Percentiles rank a stretch among this genome's conserved stretches.
phyloP scores from a whole-genome alignment of 2,113 vertebrate genomes.

The Trematomus loennbergii region DNA sequence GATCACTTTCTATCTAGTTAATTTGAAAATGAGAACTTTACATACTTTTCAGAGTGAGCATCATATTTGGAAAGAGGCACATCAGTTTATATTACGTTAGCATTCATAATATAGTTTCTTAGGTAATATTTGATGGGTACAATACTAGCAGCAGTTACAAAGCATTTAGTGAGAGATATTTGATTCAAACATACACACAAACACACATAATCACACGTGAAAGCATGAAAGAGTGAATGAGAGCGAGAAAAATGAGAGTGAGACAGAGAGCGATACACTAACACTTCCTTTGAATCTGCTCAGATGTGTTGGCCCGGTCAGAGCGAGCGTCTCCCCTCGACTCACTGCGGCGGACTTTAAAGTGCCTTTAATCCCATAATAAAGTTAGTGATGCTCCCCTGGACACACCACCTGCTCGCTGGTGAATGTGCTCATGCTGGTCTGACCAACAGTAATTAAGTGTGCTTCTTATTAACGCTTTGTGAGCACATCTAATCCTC shows the following conservation, averaged over 20 bases:
- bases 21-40: neutral
- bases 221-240: conserved; percentile 62
- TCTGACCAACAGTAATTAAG: conserved; percentile 80
- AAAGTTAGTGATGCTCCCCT: conserved; percentile 81
- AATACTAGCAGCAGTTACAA: conserved; percentile 1
- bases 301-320: conserved; percentile 66
- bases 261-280: conserved; percentile 64
- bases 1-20: neutral
- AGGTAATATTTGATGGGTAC: neutral
- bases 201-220: conserved; percentile 42
- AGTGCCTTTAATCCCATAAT: conserved; percentile 81
- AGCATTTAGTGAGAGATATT: neutral
- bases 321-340: conserved; percentile 57
- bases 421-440: conserved; percentile 76
- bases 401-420: conserved; percentile 74
- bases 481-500: conserved; percentile 75
- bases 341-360: conserved; percentile 70
- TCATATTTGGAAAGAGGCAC: neutral
- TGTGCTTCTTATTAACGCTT: conserved; percentile 78
- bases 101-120: neutral
- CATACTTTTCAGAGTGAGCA: neutral
- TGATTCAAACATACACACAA: conserved; percentile 14
- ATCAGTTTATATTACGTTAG: neutral
- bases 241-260: conserved; percentile 61
- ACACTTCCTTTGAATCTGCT: conserved; percentile 71